These are phyloP conservation scores for Montipora capricornis DNA, from an alignment of 64 coral and sea anemone genomes.

Conservation along the genomic window DNA sequence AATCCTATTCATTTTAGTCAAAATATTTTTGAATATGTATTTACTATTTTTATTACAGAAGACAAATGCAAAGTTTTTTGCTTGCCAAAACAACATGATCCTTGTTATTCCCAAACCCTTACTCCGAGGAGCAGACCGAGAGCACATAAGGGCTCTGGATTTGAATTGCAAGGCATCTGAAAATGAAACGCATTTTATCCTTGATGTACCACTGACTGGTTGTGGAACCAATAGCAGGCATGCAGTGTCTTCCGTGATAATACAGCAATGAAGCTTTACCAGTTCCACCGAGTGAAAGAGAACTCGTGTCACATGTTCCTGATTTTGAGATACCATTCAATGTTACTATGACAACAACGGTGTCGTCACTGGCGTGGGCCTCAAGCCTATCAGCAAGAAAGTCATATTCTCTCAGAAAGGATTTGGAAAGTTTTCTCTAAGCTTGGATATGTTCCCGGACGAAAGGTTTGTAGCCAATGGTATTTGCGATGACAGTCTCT, in stretches of 20 bases:
- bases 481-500: no score
- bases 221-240: conserved; percentile 70
- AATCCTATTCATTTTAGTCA: no score
- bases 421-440: conserved; percentile 18
- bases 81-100: conserved; percentile 53
- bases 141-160: conserved; percentile 47
- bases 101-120: conserved; percentile 33
- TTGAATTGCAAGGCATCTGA: conserved; percentile 33
- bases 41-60: neutral
- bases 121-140: conserved; percentile 21
- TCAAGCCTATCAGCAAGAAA: conserved; percentile 23
- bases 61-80: conserved; percentile 9
- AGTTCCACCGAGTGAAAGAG: neutral
- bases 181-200: conserved; percentile 51
- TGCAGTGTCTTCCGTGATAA: conserved; percentile 26
- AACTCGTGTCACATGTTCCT: conserved; percentile 12
- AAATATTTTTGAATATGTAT: neutral
- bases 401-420: conserved; percentile 38
- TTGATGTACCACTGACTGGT: conserved; percentile 55
- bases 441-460: conserved; percentile 2
- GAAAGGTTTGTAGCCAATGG: neutral
- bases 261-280: conserved; percentile 67
- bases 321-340: conserved; percentile 61
- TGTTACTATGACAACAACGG: conserved; percentile 70
- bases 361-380: conserved; percentile 7